These are phyloP conservation scores for Atethmia centrago DNA, from an alignment of 2,888 invertebrate species.

Conservation along the genomic window DNA sequence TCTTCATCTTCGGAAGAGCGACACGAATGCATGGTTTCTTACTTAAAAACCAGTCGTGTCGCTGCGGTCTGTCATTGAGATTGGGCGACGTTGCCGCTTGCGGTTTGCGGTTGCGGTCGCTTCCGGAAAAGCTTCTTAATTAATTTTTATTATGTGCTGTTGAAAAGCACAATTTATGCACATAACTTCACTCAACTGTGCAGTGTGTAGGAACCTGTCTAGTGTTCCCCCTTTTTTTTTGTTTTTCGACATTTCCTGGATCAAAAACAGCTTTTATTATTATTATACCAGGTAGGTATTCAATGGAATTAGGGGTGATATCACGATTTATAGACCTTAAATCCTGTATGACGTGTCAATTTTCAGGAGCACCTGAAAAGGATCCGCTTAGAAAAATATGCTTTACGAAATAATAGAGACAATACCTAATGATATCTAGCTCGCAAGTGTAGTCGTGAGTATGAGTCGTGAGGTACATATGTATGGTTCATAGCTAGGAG, in stretches of 20 bases:
- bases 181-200: not conserved
- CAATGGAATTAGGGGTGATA: conserved; percentile 11
- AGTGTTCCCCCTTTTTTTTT: not conserved
- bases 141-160: not conserved
- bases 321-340: not conserved
- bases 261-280: too few relatives aligned
- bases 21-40: not conserved
- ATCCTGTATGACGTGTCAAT: conserved; percentile 3
- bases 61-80: not conserved
- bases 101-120: not conserved
- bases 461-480: not conserved
- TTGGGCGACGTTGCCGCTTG: not conserved
- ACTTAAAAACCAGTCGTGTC: not conserved
- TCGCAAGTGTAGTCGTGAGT: not conserved
- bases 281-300: not conserved
- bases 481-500: not conserved
- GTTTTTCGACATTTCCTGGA: not conserved
- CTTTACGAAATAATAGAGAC: not conserved
- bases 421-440: not conserved
- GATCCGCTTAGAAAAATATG: not conserved
- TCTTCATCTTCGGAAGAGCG: not conserved
- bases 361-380: not conserved
- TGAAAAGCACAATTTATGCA: conserved; percentile 3
- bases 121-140: not conserved
- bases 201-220: not conserved